A percentile compares a stretch with the other conserved stretches of the same genome.
Conservation (phyloP, 2,888 invertebrate genomes). For the Drosophila greeni region DNA sequence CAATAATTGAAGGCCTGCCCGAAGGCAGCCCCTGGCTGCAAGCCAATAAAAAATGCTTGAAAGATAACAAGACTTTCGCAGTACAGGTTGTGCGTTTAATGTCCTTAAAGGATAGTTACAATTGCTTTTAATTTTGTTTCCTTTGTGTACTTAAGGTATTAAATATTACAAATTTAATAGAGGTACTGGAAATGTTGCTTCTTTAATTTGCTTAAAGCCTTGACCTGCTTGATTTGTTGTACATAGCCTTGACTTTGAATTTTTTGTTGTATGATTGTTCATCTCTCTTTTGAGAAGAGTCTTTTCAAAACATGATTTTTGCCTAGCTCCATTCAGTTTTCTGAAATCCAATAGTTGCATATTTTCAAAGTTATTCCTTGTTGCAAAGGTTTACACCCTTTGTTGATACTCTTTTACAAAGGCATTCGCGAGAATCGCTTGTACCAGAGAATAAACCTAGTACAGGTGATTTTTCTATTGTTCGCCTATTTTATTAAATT, state of each 20-base stretch:
- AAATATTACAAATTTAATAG: neutral
- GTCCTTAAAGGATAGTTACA: neutral
- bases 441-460: neutral
- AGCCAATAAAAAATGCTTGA: slow-evolving; percentile 23
- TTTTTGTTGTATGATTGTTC: no score
- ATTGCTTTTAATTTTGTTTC: neutral
- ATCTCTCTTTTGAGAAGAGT: no score
- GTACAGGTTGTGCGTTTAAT: neutral
- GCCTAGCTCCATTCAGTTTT: neutral
- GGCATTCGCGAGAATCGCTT: neutral
- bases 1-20: slow-evolving; percentile 63
- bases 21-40: slow-evolving; percentile 41
- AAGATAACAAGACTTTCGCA: slow-evolving; percentile 9
- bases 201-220: no score
- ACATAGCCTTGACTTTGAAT: no score
- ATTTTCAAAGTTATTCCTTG: neutral
- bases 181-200: neutral
- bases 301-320: neutral
- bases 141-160: neutral
- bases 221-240: no score
- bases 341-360: neutral
- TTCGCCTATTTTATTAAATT: no score
- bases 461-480: no score
- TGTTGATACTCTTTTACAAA: neutral
- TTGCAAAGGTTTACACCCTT: neutral